Percentiles rank a stretch among this genome's conserved stretches.
phyloP scores from a whole-genome alignment of 2,888 invertebrate species.

The Patella ulyssiponensis region DNA sequence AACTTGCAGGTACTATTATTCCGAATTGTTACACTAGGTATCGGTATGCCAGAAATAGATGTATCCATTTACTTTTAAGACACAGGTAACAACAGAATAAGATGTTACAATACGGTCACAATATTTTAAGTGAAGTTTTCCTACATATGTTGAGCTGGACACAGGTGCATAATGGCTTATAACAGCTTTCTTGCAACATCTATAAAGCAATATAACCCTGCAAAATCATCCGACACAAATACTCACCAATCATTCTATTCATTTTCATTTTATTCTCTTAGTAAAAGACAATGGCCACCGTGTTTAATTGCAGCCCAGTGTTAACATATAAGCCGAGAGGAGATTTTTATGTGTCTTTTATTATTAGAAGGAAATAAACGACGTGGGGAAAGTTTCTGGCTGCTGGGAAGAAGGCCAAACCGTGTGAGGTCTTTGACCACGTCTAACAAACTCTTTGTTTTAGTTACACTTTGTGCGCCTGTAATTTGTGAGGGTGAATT shows the following conservation, averaged over 20 bases:
- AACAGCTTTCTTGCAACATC: no score
- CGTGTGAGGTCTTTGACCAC: slow-evolving; percentile 7
- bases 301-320: slow-evolving; percentile 10
- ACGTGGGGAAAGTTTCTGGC: neutral
- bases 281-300: slow-evolving; percentile 11
- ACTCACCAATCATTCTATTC: slow-evolving; percentile 1
- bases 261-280: slow-evolving; percentile 13
- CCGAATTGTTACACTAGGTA: no score
- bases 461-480: neutral
- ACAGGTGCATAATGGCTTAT: slow-evolving; percentile 5
- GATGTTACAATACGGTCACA: no score
- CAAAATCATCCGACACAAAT: slow-evolving; percentile 3
- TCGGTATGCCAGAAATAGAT: no score
- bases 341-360: slow-evolving; percentile 11
- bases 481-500: no score
- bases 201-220: no score
- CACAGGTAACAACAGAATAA: no score
- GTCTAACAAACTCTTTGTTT: neutral
- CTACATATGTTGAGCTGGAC: neutral
- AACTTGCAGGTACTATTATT: no score
- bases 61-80: no score
- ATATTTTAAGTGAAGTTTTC: no score
- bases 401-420: slow-evolving; percentile 3
- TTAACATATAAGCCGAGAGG: slow-evolving; percentile 11
- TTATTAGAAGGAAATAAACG: neutral